Evolutionary conservation across 2,113 vertebrate genomes (phyloP), one percentile per base, ranked within the genome.

Genomic region (Corydoras maculifer): DNA sequence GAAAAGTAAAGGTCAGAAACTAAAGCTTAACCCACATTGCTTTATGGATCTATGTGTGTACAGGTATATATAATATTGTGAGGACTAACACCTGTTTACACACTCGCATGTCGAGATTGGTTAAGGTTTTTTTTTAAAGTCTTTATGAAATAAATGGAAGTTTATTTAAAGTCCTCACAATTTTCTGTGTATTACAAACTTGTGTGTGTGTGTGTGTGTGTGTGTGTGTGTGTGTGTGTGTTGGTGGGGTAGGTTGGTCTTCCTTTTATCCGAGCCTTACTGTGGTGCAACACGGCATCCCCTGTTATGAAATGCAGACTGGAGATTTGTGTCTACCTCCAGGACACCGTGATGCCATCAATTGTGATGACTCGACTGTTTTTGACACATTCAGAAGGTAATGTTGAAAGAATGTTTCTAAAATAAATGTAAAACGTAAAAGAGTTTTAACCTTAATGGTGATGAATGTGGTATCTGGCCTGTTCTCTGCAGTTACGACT

Each of bases 341-440:
- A 72, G 96, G 93, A 90, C 97, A 99, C 90, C 93, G 94, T 58
- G 94, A 98, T 87, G 93, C 96, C 90, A 96, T 98, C 85, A 98
- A 97, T 87, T 98, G 96, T 87, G 96, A 98, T 79, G 95, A 99
- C 92, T 99, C 97, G 55, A 94, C 96, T 75, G 96, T 98, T 86
- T 98, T 99, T 91, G 96, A 98, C 91, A 98, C 97, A 77, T 99
- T 99, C 91, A 97, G 94, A 91, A 99, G 97, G 96, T 98, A 92
- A 53, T 3, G 13, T 12, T 53, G 51, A 53, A 14, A 53, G 11
- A 57, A 1, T 57, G n/a, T 7, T 4, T 7, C 54, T 57, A 57
- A 57, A 57, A 32, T 8, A 31, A 10, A 14, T 54, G 30, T 71
- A 14, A 15, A 14, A 14, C 1, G 3, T 60, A 50, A 12, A 30